phyloP scores from a whole-genome alignment of 2,888 invertebrate genomes.

The Tolmerus cingulatus region DNA sequence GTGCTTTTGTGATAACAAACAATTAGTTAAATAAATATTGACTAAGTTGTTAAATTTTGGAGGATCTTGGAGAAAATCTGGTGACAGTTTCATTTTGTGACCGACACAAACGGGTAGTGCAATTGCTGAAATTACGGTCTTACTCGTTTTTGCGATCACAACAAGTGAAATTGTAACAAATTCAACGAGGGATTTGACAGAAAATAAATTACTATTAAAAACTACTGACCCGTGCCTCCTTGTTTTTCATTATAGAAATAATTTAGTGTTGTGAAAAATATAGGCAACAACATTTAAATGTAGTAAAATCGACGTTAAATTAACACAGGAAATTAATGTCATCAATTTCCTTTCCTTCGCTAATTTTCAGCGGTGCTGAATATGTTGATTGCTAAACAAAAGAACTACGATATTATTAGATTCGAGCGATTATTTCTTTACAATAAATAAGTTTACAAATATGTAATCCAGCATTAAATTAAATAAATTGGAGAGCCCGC shows the following conservation, averaged over 20 bases:
- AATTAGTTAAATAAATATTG: not conserved
- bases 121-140: constrained; percentile 48
- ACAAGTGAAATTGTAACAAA: constrained; percentile 60
- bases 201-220: not conserved
- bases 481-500: no score
- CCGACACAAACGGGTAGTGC: constrained; percentile 65
- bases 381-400: no score
- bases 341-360: no score
- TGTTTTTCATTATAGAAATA: not conserved
- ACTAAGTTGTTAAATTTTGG: not conserved
- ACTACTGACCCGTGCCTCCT: not conserved
- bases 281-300: no score
- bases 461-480: no score
- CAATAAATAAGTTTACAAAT: no score
- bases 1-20: not conserved
- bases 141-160: constrained; percentile 66
- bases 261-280: no score
- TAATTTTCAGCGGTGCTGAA: no score
- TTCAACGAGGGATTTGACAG: not conserved
- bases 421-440: no score
- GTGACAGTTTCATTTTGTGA: constrained; percentile 64
- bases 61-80: not conserved
- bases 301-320: no score
- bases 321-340: no score
- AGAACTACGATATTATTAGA: no score